Evolutionary conservation across 2,113 vertebrate species (phyloP).

Genomic region (Potamarius usumacintae): DNA sequence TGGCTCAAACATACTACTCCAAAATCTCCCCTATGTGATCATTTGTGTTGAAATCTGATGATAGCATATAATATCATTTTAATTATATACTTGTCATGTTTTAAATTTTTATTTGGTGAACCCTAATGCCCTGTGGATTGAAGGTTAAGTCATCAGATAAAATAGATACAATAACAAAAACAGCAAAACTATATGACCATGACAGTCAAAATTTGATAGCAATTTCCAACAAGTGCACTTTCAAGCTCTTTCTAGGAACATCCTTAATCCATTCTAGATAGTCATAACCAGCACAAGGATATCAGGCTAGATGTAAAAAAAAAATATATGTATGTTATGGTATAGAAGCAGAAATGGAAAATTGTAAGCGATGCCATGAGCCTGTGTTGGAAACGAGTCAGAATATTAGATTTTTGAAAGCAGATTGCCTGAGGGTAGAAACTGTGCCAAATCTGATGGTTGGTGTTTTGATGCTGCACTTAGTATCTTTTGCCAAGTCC

Average conservation of each 20-base stretch:
- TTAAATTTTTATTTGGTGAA: neutral
- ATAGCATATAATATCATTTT: neutral
- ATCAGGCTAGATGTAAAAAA: neutral
- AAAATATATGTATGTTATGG: too few species aligned
- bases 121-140: neutral
- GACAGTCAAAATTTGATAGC: neutral
- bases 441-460: conserved; percentile 9
- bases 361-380: neutral
- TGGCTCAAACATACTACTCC: neutral
- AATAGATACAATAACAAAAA: neutral
- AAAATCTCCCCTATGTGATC: neutral
- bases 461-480: conserved; percentile 28
- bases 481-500: conserved; percentile 23
- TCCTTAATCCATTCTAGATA: neutral
- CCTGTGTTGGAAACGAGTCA: neutral
- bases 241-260: neutral
- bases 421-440: conserved; percentile 7
- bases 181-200: neutral
- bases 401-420: conserved; percentile 1
- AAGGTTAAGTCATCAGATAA: neutral
- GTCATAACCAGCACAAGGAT: neutral
- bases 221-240: neutral
- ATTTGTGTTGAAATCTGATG: neutral
- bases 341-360: neutral
- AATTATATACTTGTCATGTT: neutral